Percentiles rank a stretch among this genome's conserved stretches.
Evolutionary conservation across 2,888 invertebrate species (phyloP).

Genomic region (Agriopis leucophaearia): DNA sequence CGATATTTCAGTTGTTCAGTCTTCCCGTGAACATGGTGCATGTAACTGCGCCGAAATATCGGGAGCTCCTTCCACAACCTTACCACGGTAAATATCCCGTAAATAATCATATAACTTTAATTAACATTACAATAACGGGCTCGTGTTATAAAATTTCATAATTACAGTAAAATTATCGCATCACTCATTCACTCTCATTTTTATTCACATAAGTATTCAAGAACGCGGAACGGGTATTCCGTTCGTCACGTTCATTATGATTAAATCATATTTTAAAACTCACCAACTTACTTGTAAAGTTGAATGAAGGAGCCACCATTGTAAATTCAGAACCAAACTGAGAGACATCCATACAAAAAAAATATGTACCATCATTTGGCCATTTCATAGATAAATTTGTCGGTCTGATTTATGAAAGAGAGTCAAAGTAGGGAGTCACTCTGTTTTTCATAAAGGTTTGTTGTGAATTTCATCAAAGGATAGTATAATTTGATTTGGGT

Average conservation of each 20-base stretch:
- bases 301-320: neutral
- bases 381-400: neutral
- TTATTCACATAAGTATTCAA: conserved; percentile 33
- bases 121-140: neutral
- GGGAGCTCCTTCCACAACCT: no score
- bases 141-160: conserved; percentile 16
- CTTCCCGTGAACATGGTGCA: no score
- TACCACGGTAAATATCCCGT: no score
- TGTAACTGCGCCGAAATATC: no score
- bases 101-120: neutral
- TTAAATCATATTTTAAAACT: conserved; percentile 15
- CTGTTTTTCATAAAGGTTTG: conserved; percentile 4
- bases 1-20: no score
- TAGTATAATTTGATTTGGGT: conserved; percentile 3
- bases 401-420: neutral
- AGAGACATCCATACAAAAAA: neutral
- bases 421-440: neutral
- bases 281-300: neutral
- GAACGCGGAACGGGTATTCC: conserved; percentile 38
- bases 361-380: neutral
- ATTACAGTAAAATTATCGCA: conserved; percentile 24
- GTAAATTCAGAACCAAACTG: neutral
- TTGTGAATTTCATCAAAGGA: neutral
- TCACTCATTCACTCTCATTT: conserved; percentile 31
- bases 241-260: conserved; percentile 25